These are phyloP conservation scores for Gambusia holbrooki DNA, from an alignment of 2,113 vertebrate genomes.

Conservation along the genomic window DNA sequence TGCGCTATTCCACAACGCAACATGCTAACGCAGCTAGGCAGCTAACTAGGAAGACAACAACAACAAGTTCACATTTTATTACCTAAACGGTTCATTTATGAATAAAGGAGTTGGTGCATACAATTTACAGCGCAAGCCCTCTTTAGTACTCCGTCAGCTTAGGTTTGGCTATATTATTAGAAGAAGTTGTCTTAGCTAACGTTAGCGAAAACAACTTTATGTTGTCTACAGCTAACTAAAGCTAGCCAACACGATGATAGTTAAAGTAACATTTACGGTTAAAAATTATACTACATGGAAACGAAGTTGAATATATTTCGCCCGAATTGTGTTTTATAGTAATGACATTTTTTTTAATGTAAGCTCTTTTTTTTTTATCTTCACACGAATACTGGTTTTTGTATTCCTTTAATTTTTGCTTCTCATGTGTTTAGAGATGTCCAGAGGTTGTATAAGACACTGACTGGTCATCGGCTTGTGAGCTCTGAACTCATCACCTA, in stretches of 20 bases:
- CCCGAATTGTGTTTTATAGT: too few species aligned
- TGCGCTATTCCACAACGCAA: slow-evolving; percentile 13
- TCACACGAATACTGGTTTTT: too few species aligned
- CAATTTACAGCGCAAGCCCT: neutral
- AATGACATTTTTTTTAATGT: too few species aligned
- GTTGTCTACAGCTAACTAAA: neutral
- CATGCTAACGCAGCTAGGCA: slow-evolving; percentile 35
- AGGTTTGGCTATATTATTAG: too few species aligned
- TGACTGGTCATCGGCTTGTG: slow-evolving; percentile 32
- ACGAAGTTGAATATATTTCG: neutral
- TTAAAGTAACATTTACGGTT: neutral
- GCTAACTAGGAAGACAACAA: slow-evolving; percentile 25
- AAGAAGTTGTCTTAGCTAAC: neutral
- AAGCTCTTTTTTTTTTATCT: too few species aligned
- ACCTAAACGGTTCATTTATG: neutral
- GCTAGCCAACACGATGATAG: neutral
- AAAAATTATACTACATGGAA: neutral
- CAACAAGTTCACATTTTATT: neutral
- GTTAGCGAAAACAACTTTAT: slow-evolving; percentile 27
- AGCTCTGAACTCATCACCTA: slow-evolving; percentile 44
- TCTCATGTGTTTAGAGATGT: slow-evolving; percentile 60
- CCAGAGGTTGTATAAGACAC: slow-evolving; percentile 49
- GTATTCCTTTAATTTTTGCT: neutral
- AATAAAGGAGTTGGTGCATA: neutral
- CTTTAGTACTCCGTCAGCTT: neutral